Evolutionary conservation across 2,113 vertebrate genomes (phyloP).

Genomic region (Entelurus aequoreus): DNA sequence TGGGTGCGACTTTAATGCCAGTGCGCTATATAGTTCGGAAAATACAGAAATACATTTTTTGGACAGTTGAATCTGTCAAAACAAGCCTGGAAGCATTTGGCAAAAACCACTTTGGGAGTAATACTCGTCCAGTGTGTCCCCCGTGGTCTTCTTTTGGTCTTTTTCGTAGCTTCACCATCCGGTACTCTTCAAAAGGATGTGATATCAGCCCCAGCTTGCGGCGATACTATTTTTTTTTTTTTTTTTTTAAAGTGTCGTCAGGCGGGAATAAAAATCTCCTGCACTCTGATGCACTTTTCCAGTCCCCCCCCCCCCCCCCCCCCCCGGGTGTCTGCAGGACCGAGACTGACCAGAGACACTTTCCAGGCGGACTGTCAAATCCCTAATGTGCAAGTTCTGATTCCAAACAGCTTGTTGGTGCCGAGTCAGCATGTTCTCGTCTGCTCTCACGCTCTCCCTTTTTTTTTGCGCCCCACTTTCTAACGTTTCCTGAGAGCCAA

Average conservation of each 20-base stretch:
- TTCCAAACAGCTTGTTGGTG: slow-evolving; percentile 25
- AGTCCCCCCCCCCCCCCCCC: slow-evolving; percentile 10
- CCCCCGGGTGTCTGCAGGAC: slow-evolving; percentile 15
- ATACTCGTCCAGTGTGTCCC: slow-evolving; percentile 15
- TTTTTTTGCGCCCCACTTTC: slow-evolving; percentile 1
- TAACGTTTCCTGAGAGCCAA: background rate
- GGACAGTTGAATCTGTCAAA: background rate
- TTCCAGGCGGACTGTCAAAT: slow-evolving; percentile 21
- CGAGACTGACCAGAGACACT: slow-evolving; percentile 27
- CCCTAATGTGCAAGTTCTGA: slow-evolving; percentile 19
- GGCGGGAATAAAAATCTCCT: slow-evolving; percentile 29
- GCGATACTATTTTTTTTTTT: slow-evolving; percentile 24
- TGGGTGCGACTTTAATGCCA: too few relatives aligned
- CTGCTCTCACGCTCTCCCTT: slow-evolving; percentile 7
- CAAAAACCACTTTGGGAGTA: slow-evolving; percentile 19
- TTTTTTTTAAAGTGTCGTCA: slow-evolving; percentile 25
- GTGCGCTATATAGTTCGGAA: too few relatives aligned
- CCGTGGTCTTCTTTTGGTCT: slow-evolving; percentile 29
- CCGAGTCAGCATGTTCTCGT: slow-evolving; percentile 27
- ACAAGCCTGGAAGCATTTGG: background rate
- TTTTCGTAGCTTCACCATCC: slow-evolving; percentile 32
- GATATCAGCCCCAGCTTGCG: slow-evolving; percentile 27
- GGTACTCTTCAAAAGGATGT: slow-evolving; percentile 42
- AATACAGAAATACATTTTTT: too few relatives aligned
- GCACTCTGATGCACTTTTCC: slow-evolving; percentile 26